A percentile compares a stretch with the other conserved stretches of the same genome.
These are phyloP conservation scores for Ceratitis capitata DNA, from an alignment of 1,140 invertebrate genomes.

Conservation along the genomic window DNA sequence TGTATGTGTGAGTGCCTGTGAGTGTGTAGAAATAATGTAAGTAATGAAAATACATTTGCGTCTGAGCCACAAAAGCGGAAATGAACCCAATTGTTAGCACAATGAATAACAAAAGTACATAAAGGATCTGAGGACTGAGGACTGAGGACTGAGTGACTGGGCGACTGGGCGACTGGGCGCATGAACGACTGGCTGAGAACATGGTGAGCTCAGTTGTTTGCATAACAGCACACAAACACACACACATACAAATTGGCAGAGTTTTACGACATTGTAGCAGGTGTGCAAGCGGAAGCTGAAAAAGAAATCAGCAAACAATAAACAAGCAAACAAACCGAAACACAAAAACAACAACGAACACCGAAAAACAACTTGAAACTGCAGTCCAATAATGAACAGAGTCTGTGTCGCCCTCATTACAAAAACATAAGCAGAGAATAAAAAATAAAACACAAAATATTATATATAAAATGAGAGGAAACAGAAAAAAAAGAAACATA, in stretches of 20 bases:
- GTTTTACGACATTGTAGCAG: slow-evolving; percentile 1
- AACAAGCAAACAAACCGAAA: background rate
- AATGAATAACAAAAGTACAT: slow-evolving; percentile 14
- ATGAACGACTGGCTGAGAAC: slow-evolving; percentile 1
- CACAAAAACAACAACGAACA: no score
- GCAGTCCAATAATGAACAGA: background rate
- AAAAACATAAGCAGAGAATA: background rate
- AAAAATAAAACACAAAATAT: no score
- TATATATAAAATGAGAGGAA: background rate
- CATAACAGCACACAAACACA: background rate
- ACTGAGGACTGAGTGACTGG: no score
- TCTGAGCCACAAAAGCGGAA: slow-evolving; percentile 24
- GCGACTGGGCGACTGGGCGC: no score
- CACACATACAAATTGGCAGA: background rate
- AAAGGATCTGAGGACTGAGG: no score
- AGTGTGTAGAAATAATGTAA: no score
- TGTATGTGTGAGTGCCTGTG: no score
- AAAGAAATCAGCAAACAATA: slow-evolving; percentile 10
- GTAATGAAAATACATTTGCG: background rate
- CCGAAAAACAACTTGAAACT: slow-evolving; percentile 15
- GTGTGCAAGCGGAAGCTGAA: slow-evolving; percentile 24
- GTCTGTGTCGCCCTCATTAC: background rate
- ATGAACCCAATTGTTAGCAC: slow-evolving; percentile 34
- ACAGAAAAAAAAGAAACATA: background rate
- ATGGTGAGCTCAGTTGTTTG: background rate